Conservation (phyloP, 2,888 invertebrate species). For the Eudasyphora cyanicolor region DNA sequence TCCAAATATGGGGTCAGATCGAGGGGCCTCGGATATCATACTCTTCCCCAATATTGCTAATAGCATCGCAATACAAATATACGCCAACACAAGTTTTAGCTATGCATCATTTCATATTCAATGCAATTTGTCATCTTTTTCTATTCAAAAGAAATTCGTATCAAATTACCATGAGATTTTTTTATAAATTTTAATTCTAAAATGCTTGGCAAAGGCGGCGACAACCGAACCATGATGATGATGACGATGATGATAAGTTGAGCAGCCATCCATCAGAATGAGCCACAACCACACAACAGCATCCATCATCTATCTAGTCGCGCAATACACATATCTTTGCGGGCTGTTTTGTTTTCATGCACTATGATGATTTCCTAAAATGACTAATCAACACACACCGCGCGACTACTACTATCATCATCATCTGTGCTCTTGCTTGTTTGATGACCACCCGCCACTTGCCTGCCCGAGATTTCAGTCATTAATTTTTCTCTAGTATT, state of each 20-base stretch:
- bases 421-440: not conserved
- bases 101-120: not conserved
- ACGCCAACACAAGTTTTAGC: no score
- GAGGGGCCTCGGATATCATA: no score
- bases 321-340: no score
- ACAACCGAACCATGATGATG: no score
- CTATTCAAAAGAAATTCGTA: not conserved
- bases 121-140: not conserved
- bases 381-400: constrained; percentile 41
- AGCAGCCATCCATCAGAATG: no score
- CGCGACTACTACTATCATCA: no score
- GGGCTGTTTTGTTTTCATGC: constrained; percentile 6
- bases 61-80: no score
- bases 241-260: not conserved
- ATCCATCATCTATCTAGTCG: no score
- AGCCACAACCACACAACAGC: not conserved
- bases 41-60: no score
- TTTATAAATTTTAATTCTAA: not conserved
- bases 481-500: constrained; percentile 28
- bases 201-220: not conserved
- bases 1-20: no score
- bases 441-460: no score
- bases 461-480: not conserved
- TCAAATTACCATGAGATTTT: not conserved
- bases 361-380: constrained; percentile 17